Evolutionary conservation across 2,113 vertebrate genomes (phyloP), one percentile per base, ranked within the genome.

Genomic region (Machaerirhynchus nigripectus): DNA sequence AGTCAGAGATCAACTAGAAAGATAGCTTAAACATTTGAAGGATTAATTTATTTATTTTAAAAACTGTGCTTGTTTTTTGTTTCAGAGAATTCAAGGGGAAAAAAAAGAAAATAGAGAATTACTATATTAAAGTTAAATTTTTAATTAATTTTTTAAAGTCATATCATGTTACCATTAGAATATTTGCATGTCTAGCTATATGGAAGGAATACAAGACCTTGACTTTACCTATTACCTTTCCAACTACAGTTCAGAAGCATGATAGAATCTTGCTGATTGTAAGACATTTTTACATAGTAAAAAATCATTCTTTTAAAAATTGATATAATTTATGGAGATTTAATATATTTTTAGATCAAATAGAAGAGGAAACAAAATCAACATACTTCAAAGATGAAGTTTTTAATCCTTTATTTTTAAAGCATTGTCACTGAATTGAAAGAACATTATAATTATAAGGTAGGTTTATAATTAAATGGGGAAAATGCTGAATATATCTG

Each of bases 271-370:
- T 0, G 0, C 26, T 53, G 42, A 55, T 63, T 74, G 2, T 33
- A 88, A 84, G 30, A 53, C 2, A 59, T 5, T 65, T 87, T 64
- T 69, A 16, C 20, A 53, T 70, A 57, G 21, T 33, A 76, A 87
- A 87, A 93, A 63, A 27, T 26, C 0, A 31, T 75, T 64, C 0
- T 60, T 46, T 80, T 59, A 46, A 88, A 83, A 84, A 91, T 28
- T 59, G 18, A 85, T 60, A 52, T 11, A 0, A 40, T 73, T 88
- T 64, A 50, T 74, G 42, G 71, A 70, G 20, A 28, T 73, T 18
- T 37, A n/a, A 65, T 90, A 21, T 88, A 83, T 88, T 90, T 88
- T 92, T 83, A 92, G 53, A 80, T 74, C 35, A 93, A 69, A 83
- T 8, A 57, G 40, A 75, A 63, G 24, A 75, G 23, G 49, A 77